Conservation (phyloP, 2,113 vertebrate genomes). For the Acrocephalus kingi region DNA sequence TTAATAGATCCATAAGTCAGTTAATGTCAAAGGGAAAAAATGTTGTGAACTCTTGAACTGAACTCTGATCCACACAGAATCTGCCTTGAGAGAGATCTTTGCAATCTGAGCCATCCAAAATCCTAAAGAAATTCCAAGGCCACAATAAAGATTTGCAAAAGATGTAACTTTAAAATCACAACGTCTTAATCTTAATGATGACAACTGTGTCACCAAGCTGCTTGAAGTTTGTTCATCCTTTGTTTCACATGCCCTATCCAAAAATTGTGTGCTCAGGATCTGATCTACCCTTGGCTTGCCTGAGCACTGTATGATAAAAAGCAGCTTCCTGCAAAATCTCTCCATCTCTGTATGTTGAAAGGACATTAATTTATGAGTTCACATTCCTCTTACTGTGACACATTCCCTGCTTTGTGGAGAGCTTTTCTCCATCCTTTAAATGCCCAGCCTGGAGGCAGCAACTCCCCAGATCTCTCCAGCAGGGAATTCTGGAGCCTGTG, state of each 20-base stretch:
- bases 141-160: background rate
- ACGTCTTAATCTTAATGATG: background rate
- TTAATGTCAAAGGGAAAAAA: background rate
- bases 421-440: fast-evolving
- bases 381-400: background rate
- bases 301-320: background rate
- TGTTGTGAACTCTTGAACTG: background rate
- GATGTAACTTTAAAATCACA: background rate
- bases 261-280: background rate
- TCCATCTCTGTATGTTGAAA: background rate
- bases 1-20: background rate
- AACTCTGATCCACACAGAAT: background rate
- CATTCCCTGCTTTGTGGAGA: background rate
- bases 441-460: background rate
- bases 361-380: background rate
- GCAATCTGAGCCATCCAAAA: background rate
- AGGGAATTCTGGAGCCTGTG: background rate
- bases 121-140: background rate
- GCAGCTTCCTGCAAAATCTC: background rate
- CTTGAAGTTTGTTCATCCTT: background rate
- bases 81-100: background rate
- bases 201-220: background rate
- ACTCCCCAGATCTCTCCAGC: background rate
- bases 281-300: background rate
- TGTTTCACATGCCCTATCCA: background rate